Percentiles rank a stretch among this genome's conserved stretches.
Conservation (phyloP, 2,113 vertebrate genomes). For the Neomonachus schauinslandi region DNA sequence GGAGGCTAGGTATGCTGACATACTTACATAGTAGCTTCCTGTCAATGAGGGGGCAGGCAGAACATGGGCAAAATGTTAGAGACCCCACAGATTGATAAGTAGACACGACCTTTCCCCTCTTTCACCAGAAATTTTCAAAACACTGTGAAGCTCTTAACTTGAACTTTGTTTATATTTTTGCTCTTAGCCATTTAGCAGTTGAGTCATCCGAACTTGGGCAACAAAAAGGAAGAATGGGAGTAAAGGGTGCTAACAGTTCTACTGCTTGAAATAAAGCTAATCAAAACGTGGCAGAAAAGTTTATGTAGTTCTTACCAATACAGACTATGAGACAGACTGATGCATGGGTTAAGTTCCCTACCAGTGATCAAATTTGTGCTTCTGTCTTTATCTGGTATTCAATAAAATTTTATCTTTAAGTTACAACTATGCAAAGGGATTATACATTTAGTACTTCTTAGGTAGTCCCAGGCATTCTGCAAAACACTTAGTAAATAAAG, state of each 20-base stretch:
- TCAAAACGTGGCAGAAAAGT: background rate
- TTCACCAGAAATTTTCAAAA: conserved; percentile 15
- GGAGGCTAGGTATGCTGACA: background rate
- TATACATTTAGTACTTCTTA: background rate
- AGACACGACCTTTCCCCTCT: background rate
- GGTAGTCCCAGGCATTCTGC: background rate
- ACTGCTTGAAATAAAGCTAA: background rate
- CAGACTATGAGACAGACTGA: background rate
- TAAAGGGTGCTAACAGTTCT: background rate
- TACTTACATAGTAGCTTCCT: background rate
- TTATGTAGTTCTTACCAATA: background rate
- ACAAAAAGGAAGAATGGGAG: background rate
- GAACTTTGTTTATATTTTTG: conserved; percentile 53
- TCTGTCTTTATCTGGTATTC: background rate
- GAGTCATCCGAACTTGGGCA: background rate
- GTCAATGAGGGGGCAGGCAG: background rate
- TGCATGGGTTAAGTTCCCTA: background rate
- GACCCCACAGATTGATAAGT: background rate
- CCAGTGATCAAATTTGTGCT: background rate
- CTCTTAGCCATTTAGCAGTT: background rate
- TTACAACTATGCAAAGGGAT: background rate
- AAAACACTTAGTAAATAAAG: conserved; percentile 32
- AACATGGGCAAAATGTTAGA: background rate
- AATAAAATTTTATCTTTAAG: conserved; percentile 35
- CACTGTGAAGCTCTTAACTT: background rate